Evolutionary conservation across 2,797 vertebrate genomes (phyloP), one percentile per base, ranked within the genome.

Genomic region (Sebastolobus alascanus): DNA sequence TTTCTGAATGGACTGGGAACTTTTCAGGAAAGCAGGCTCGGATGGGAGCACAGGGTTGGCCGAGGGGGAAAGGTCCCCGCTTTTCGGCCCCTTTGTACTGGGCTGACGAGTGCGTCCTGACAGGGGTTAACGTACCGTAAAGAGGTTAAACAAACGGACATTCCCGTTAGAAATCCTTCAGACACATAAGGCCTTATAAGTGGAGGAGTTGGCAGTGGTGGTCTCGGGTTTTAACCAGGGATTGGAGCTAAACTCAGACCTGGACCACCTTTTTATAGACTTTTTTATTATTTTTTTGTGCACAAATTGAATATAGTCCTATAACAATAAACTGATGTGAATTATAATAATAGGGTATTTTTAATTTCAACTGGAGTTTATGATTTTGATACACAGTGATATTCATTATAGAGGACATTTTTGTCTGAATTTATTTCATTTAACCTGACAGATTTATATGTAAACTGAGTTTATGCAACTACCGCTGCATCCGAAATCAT

Each of bases 91-190:
- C 88, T 94, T 94, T 92, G 89, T 93, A 74, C 82, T 80, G 60
- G 25, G 67, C 81, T 96, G 95, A 96, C 77, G 76, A 94, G 94
- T 64, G 3, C 52, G 91, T 89, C 92, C 88, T 95, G 95, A 96
- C 95, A 96, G 94, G 80, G 95, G 95, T 95, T 94, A 96, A 96
- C 89, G 92, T 94, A 90, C 94, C 95, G 92, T 94, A 59, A 96
- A 95, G 91, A 92, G 95, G 96, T 96, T 96, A 96, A 96, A 94
- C 93, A 96, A 96, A 96, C 94, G 84, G 90, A 88, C 93, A 92
- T 94, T 92, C 89, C 90, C 89, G 66, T 86, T 90, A 88, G 86
- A 91, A 91, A 93, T 90, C 86, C 87, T 90, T 77, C 90, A 83
- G 82, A 90, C 89, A 87, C 89, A 88, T 80, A 68, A 67, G 84